Evolutionary conservation across 2,888 invertebrate genomes (phyloP).

Genomic region (Prosapia bicincta): DNA sequence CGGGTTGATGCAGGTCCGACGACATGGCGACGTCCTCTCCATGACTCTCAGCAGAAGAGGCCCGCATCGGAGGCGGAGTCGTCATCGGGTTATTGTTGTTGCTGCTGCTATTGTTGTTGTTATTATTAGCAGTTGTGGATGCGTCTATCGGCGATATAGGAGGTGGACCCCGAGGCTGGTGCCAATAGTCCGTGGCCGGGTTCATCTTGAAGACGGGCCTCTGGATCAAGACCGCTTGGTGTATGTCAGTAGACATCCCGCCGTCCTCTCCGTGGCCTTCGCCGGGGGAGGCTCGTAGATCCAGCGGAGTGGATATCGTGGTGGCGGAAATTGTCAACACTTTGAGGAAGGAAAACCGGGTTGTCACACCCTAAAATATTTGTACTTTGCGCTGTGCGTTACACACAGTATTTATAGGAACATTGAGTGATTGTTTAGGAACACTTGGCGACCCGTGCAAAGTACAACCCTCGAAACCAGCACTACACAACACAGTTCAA

Average conservation of each 20-base stretch:
- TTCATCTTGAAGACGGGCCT: conserved; percentile 46
- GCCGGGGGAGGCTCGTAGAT: conserved; percentile 43
- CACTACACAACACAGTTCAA: conserved; percentile 11
- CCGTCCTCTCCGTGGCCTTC: conserved; percentile 35
- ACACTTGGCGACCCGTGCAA: not conserved
- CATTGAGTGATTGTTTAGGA: conserved; percentile 6
- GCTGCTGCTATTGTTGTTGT: conserved; percentile 43
- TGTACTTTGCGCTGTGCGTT: conserved; percentile 10
- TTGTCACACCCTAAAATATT: not conserved
- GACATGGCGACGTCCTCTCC: conserved; percentile 41
- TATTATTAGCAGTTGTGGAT: conserved; percentile 41
- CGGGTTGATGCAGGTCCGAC: conserved; percentile 37
- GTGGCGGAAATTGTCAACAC: conserved; percentile 41
- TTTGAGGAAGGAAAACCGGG: not conserved
- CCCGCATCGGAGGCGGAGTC: conserved; percentile 42
- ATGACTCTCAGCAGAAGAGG: conserved; percentile 45
- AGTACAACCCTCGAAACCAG: not conserved
- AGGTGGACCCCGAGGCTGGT: conserved; percentile 51
- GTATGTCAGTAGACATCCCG: conserved; percentile 39
- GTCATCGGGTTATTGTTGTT: conserved; percentile 44
- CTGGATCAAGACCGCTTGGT: conserved; percentile 42
- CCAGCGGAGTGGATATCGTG: conserved; percentile 43
- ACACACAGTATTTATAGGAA: conserved; percentile 24
- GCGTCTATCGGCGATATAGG: conserved; percentile 33
- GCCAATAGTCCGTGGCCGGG: conserved; percentile 44